Base-by-base conservation (phyloP, 2,888 invertebrate genomes). In the Cephonodes hylas region DNA sequence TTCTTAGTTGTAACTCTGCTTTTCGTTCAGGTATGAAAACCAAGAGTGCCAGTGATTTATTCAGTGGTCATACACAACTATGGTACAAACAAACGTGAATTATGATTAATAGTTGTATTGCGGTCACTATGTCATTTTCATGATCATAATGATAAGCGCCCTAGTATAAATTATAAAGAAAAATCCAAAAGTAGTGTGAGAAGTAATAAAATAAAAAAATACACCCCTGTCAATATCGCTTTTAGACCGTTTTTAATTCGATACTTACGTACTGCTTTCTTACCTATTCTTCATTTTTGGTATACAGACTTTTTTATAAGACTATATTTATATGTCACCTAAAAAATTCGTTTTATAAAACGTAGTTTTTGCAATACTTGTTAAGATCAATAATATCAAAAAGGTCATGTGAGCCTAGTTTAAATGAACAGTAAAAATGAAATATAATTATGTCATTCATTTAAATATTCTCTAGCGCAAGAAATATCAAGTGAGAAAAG, bases 31-130 rank as follows among this genome's bases (percentile, higher is more conserved):
- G 18, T 31, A 13, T 23, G 18, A 8, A 31, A 65, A 58, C 63
- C 64, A 64, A 61, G 64, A 66, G n/a, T 62, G 62, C 67, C 70
- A 72, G 66, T 72, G 70, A 66, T 67, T 60, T 56, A 61, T 64
- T 69, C 69, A 63, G 68, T 71, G 66, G 70, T 73, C 71, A 73
- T 66, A 75, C 75, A 74, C 72, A 80, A 80, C 71, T 74, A 83
- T 80, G 82, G 87, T 87, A 88, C 88, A 88, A 88, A 87, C 81
- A 80, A 72, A 78, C 77, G 75, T 79, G 79, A 83, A 79, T 76
- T 75, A 72, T 63, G 67, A 65, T 68, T 38, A 68, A 74, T 75
- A 71, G 66, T 73, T 69, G 78, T 78, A 80, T 71, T 65, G 76
- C 81, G 81, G 78, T 68, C 63, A 70, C 72, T 70, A 68, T n/a